Evolutionary conservation across 2,113 vertebrate genomes (phyloP), one percentile per base, ranked within the genome.

Genomic region (Burhinus bistriatus): DNA sequence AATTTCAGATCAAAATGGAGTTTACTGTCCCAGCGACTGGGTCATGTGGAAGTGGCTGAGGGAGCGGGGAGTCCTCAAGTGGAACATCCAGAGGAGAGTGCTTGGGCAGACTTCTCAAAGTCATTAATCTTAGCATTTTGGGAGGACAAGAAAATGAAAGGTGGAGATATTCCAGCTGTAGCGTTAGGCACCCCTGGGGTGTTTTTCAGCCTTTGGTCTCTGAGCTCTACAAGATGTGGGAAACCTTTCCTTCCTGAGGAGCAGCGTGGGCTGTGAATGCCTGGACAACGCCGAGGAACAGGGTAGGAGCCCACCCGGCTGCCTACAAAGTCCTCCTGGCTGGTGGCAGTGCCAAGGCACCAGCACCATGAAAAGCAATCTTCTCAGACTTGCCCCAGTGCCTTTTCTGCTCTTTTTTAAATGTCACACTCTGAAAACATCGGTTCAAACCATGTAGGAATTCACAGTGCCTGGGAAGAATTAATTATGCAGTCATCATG

Each of bases 101-200:
- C 64, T 91, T 91, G 77, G 73, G 83, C 42, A 89, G 81, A 44
- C 62, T 91, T 77, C 7, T 23, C 29, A 34, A 76, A 90, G 62
- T 66, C 89, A 79, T 91, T 83, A 85, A 93, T 95, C 83, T 89
- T 83, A 15, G 49, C 32, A 13, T 70, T 92, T 79, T n/a, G 42
- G 26, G 70, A 54, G 30, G 70, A 36, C 12, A 45, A 73, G 89
- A 45, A 89, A 64, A 49, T 18, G 54, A 22, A 44, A 59, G 38
- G 12, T 0, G 54, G 49, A 79, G 40, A 42, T 15, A 19, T 15
- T 51, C 65, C 34, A 61, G 52, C 29, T 47, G 34, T 15, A 30
- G 30, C 3, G 5, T 2, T 42, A 45, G 5, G 19, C 16, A 27
- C 12, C 26, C 22, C 23, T 15, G 51, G 17, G 40, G 8, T 38